A percentile compares a stretch with the other conserved stretches of the same genome.
phyloP scores from a whole-genome alignment of 2,888 invertebrate species.

The Drosophila anomelani region DNA sequence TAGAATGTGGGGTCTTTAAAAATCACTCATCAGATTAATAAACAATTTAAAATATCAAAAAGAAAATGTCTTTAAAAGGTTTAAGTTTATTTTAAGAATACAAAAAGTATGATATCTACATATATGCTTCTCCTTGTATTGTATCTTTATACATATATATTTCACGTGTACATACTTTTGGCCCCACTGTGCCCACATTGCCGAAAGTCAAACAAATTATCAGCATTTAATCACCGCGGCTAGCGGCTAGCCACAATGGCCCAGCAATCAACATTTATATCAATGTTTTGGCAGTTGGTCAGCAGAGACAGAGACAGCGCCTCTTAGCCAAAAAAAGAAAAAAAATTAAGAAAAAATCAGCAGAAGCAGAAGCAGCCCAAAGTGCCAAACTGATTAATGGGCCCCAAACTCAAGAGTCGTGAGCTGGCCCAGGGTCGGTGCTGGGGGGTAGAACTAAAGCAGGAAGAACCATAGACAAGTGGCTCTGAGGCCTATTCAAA shows the following conservation, averaged over 20 bases:
- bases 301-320: constrained; percentile 5
- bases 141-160: background rate
- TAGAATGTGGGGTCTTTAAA: background rate
- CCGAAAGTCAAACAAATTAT: constrained; percentile 73
- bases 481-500: constrained; percentile 5
- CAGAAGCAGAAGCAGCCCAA: constrained; percentile 15
- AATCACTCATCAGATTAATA: background rate
- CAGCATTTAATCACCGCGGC: constrained; percentile 58
- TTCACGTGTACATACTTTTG: background rate
- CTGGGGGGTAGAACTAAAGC: constrained; percentile 19
- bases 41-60: too few species aligned
- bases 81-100: too few species aligned
- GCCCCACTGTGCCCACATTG: constrained; percentile 33
- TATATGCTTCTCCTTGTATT: background rate
- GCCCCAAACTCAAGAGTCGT: constrained; percentile 1
- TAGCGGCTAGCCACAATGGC: constrained; percentile 27
- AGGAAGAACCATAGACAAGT: constrained; percentile 27
- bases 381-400: constrained; percentile 42
- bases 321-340: constrained; percentile 11
- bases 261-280: constrained; percentile 43
- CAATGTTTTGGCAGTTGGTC: constrained; percentile 46
- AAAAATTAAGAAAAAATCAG: background rate
- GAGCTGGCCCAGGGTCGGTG: constrained; percentile 12
- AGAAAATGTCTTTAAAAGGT: too few species aligned
- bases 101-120: too few species aligned